Evolutionary conservation across 1,140 invertebrate genomes (phyloP).

Genomic region (Drosophila malerkotliana): DNA sequence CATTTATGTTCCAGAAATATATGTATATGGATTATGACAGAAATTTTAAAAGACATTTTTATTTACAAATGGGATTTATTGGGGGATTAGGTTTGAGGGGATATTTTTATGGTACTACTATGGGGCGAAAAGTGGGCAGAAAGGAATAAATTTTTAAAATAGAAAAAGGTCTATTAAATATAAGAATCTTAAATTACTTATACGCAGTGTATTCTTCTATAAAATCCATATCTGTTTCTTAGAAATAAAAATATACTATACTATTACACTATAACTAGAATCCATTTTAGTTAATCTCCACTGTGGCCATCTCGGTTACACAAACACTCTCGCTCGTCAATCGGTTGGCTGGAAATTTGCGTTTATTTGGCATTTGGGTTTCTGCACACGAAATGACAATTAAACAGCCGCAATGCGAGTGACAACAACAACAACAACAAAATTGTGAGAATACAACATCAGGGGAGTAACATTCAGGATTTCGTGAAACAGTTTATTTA

Average conservation of each 20-base stretch:
- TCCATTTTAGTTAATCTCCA: neutral
- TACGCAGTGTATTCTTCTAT: no score
- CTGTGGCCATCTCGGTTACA: conserved; percentile 13
- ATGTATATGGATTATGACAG: no score
- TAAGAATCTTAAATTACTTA: no score
- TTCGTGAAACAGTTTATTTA: conserved; percentile 44
- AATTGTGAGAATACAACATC: neutral
- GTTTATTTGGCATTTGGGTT: conserved; percentile 57
- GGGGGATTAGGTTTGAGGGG: no score
- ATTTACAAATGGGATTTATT: no score
- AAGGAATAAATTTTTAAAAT: no score
- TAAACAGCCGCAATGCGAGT: conserved; percentile 55
- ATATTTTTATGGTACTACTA: no score
- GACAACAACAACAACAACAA: conserved; percentile 15
- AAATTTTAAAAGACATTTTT: no score
- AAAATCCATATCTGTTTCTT: no score
- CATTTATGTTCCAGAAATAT: no score
- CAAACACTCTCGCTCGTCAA: conserved; percentile 29
- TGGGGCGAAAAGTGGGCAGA: no score
- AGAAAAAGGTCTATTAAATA: no score
- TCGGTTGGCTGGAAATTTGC: conserved; percentile 29
- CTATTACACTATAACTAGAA: neutral
- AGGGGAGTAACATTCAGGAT: neutral
- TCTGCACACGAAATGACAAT: conserved; percentile 67
- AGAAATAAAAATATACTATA: neutral